Evolutionary conservation across 2,113 vertebrate species (phyloP).

Genomic region (Balaenoptera acutorostrata): DNA sequence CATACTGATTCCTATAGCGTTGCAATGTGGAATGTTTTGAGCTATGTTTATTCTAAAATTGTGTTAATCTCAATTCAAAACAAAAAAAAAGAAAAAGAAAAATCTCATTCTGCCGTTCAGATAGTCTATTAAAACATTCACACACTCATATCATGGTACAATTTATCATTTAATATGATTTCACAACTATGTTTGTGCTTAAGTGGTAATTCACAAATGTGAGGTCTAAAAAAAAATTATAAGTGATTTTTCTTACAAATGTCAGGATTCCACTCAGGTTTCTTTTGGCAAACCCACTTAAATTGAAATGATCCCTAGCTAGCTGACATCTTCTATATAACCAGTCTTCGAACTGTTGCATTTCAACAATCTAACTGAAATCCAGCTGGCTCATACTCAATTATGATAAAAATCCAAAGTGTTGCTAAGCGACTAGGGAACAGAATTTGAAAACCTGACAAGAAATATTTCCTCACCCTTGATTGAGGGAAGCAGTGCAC

Average conservation of each 20-base stretch:
- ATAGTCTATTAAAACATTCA: not conserved
- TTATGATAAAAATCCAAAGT: conserved; percentile 49
- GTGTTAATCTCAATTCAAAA: not conserved
- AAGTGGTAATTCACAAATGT: not conserved
- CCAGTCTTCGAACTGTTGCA: conserved; percentile 4
- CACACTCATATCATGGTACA: not conserved
- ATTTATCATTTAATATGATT: not conserved
- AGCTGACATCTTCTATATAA: not conserved
- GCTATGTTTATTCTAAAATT: not conserved
- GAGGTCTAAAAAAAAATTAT: not conserved
- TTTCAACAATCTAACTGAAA: conserved; percentile 45
- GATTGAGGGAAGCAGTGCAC: not conserved
- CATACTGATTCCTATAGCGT: not conserved
- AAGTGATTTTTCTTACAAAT: not conserved
- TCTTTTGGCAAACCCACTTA: not conserved
- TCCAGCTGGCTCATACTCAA: conserved; percentile 48
- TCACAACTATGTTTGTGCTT: not conserved
- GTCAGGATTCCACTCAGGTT: not conserved
- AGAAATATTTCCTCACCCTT: conserved; percentile 27
- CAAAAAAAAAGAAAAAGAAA: not conserved
- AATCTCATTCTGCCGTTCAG: not conserved
- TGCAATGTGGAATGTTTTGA: not conserved
- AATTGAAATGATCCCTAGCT: conserved; percentile 18
- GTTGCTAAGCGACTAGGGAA: conserved; percentile 64
- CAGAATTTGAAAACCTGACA: conserved; percentile 58